Base-by-base conservation (phyloP, 2,888 invertebrate species). In the Nomada ruficornis region DNA sequence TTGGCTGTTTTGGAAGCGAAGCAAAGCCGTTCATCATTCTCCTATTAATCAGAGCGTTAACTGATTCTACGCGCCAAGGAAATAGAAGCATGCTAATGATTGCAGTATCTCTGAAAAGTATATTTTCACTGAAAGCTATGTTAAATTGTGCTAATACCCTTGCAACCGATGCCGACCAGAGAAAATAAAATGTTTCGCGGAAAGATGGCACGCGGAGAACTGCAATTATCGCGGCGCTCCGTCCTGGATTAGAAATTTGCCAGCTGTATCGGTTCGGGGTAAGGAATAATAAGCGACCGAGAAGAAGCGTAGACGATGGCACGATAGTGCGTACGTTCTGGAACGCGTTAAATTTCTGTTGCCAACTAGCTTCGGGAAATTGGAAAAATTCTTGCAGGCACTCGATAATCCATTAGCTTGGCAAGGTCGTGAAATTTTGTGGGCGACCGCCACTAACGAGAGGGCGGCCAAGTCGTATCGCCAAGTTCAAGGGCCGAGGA, bases 31-130 rank as follows among this genome's bases (percentile, higher is more conserved):
- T 50, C n/a, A 54, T 60, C 54, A 83, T 84, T 84, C 84, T 84
- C 77, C 60, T 60, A 80, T 77, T 84, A 84, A 84, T 84, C 72
- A 84, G 84, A 80, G 84, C 84, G 84, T 84, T 84, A 84, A 80
- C 84, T 50, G 60, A 36, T 59, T 77, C 70, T 74, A 54, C 71
- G 47, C 62, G 64, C 20, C 54, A 57, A 78, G 83, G 72, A 75
- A 52, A 47, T 68, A 75, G 78, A 82, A 83, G 83, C 65, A 83
- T 82, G 83, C 78, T 78, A 82, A 83, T 75, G 68, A 55, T 29
- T 54, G 71, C 18, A 20, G 60, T 68, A 69, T 63, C 70, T 65
- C 52, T 36, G 78, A 62, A 57, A 64, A 75, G 54, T 29, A 29
- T 74, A 75, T 74, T 82, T 82, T 82, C 83, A 77, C 69, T 77